These are phyloP conservation scores for Vulpes lagopus DNA, from an alignment of 2,113 vertebrate genomes.

Conservation along the genomic window DNA sequence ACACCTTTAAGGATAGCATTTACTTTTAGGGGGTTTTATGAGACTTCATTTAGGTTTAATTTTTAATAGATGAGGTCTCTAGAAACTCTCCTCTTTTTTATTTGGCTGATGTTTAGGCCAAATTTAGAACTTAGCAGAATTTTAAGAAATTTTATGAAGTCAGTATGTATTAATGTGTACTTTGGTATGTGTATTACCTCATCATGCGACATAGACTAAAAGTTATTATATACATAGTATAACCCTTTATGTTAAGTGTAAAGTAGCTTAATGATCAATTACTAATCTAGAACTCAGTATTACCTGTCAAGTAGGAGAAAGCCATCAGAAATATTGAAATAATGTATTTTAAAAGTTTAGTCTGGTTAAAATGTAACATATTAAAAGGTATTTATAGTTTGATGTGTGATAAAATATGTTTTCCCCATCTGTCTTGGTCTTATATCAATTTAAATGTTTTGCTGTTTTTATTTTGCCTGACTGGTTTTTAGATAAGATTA, in stretches of 20 bases:
- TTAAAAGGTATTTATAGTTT: constrained; percentile 39
- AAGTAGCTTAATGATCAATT: background rate
- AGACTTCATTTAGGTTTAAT: constrained; percentile 54
- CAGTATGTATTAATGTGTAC: background rate
- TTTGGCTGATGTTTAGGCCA: background rate
- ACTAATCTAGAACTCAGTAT: background rate
- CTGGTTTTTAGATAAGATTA: constrained; percentile 37
- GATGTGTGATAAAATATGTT: constrained; percentile 6
- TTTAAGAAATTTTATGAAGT: constrained; percentile 22
- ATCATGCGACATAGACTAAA: background rate
- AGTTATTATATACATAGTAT: background rate
- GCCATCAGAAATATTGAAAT: background rate
- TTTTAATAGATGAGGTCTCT: constrained; percentile 23
- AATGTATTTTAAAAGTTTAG: constrained; percentile 51
- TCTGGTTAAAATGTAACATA: background rate
- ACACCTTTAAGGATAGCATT: background rate
- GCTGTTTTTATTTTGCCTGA: constrained; percentile 32
- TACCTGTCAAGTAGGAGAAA: constrained; percentile 11
- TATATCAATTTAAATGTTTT: constrained; percentile 15
- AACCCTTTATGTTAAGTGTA: background rate
- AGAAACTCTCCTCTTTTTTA: background rate
- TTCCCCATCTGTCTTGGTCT: constrained; percentile 2
- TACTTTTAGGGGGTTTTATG: constrained; percentile 28
- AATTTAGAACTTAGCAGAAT: constrained; percentile 35
- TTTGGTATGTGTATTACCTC: background rate